Conservation (phyloP, 2,113 vertebrate genomes). For the Coptodon rendalli region DNA sequence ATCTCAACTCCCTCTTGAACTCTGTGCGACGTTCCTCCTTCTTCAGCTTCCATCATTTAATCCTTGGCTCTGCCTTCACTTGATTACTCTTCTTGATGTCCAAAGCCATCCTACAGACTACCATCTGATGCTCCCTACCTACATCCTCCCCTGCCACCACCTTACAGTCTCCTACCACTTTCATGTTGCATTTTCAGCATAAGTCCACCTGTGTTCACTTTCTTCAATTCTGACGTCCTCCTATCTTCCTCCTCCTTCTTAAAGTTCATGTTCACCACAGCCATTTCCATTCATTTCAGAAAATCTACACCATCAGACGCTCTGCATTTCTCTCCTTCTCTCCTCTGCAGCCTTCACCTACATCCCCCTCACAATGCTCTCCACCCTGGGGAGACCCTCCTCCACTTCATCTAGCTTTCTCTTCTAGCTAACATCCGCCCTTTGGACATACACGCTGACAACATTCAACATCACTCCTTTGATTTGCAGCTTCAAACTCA, state of each 20-base stretch:
- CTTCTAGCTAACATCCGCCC: background rate
- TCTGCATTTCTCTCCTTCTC: background rate
- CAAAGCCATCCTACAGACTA: background rate
- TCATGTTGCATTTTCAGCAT: background rate
- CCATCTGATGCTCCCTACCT: background rate
- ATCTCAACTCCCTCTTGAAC: background rate
- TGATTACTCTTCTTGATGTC: background rate
- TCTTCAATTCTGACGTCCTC: background rate
- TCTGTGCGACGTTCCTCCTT: accelerated
- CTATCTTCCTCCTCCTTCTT: background rate
- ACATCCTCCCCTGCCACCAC: background rate
- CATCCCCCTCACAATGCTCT: background rate
- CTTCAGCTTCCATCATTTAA: background rate
- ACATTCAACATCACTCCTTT: background rate
- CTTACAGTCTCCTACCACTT: background rate
- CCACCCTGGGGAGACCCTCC: background rate
- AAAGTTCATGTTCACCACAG: background rate
- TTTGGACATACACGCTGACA: background rate
- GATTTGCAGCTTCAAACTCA: background rate
- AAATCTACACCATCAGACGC: background rate
- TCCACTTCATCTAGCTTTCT: background rate
- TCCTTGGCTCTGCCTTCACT: background rate
- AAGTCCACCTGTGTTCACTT: background rate
- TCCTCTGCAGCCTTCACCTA: background rate
- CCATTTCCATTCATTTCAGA: background rate